Evolutionary conservation across 2,888 invertebrate species (phyloP), one percentile per base, ranked within the genome.

Genomic region (Hyalella azteca): DNA sequence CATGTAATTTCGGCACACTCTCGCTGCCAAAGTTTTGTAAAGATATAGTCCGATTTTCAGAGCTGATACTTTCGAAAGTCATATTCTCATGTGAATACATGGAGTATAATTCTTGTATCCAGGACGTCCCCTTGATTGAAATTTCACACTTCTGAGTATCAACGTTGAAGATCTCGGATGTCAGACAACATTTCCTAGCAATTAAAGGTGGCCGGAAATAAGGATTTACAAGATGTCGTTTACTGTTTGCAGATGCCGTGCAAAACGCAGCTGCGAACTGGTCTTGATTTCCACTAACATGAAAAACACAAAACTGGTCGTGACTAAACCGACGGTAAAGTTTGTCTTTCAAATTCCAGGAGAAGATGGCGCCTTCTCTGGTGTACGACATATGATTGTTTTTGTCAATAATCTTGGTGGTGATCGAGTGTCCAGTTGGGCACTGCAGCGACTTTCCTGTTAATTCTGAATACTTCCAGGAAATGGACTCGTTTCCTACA

Each of bases 271-370:
- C 66, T 5, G 36, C 66, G 19, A 29, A 66, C 19, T 66, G 29
- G 11, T 15, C 66, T 9, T 19, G 9, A 66, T 66, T 39, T 2
- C 1, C 0, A 26, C 26, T 26, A 7, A 22, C 26, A 9, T 54
- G 7, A 13, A 13, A 9, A 36, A 66, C 36, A 36, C 66, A 66
- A 36, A 66, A 66, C 13, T 66, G 36, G 19, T 66, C 66, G 36
- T 66, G 66, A 4, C 36, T 66, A 19, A 66, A 66, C 19, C 29
- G 32, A 4, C 22, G 22, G 4, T 36, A 66, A n/a, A 66, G 36
- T 36, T 66, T 66, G 19, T 66, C 66, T 19, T 66, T 66, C 4
- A 66, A 11, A 36, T 66, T 66, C 66, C 66, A 66, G 2, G 66
- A 36, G n/a, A 66, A 66, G 3, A 66, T 36, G 0, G 29, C 39